A percentile compares a stretch with the other conserved stretches of the same genome.
Conservation (phyloP, 2,113 vertebrate species). For the Mus spicilegus region DNA sequence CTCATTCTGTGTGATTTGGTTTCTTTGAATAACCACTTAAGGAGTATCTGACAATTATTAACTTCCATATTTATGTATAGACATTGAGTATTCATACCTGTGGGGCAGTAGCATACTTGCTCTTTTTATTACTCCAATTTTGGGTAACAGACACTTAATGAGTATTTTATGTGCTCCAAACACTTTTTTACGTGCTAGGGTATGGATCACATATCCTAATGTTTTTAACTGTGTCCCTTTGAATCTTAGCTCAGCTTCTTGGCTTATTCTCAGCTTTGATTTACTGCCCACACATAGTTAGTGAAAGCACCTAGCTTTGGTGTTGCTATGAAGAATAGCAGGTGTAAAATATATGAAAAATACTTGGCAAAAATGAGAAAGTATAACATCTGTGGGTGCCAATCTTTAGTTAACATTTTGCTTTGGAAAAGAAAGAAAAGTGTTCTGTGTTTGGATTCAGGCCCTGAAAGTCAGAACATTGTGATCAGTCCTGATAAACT, state of each 20-base stretch:
- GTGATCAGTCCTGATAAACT: not conserved
- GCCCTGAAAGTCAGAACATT: not conserved
- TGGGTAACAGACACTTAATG: not conserved
- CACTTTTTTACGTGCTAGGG: not conserved
- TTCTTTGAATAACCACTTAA: not conserved
- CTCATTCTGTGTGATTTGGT: not conserved
- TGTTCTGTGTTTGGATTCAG: not conserved
- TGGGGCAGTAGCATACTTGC: not conserved
- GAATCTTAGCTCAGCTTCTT: not conserved
- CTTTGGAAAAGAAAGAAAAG: not conserved
- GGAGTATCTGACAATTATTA: not conserved
- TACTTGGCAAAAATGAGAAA: slow-evolving; percentile 1
- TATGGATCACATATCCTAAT: not conserved
- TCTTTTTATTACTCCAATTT: not conserved
- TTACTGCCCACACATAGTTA: not conserved
- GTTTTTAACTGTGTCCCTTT: not conserved
- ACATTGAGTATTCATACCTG: not conserved
- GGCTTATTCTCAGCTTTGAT: not conserved
- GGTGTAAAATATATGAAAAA: not conserved
- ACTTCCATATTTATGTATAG: not conserved
- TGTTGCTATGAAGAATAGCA: not conserved
- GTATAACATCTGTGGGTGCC: not conserved
- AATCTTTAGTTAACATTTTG: not conserved
- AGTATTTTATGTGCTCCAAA: not conserved
- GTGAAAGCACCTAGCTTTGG: not conserved